Conservation (phyloP, 23 tunicate species). For the Clavelina lepadiformis region DNA sequence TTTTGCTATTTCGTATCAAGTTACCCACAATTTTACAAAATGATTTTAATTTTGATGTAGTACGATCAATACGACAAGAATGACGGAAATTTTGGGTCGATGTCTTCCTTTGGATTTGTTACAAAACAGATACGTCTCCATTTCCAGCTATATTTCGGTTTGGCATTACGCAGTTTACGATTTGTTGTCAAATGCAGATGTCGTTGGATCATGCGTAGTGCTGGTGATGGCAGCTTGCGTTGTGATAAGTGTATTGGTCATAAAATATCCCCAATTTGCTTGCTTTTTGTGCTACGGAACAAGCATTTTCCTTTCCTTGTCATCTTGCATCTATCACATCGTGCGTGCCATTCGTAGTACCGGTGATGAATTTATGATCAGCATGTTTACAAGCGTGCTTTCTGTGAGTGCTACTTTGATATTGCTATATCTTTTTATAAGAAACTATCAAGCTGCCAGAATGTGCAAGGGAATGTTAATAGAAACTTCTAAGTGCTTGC, state of each 20-base stretch:
- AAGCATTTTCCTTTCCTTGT: conserved; percentile 2
- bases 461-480: conserved; percentile 23
- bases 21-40: too few relatives aligned
- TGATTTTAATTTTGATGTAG: too few relatives aligned
- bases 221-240: conserved; percentile 15
- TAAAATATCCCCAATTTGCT: conserved; percentile 48
- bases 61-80: too few relatives aligned
- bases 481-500: conserved; percentile 37
- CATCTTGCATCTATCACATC: too few relatives aligned
- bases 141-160: conserved; percentile 17
- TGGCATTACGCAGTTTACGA: conserved; percentile 55
- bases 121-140: conserved; percentile 2
- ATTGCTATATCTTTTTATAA: too few relatives aligned
- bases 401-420: too few relatives aligned
- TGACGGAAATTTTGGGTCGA: conserved; percentile 36
- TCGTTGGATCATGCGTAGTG: not conserved
- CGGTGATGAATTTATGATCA: not conserved
- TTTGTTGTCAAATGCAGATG: conserved; percentile 4
- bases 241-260: conserved; percentile 3
- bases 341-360: not conserved
- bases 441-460: not conserved
- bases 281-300: conserved; percentile 5
- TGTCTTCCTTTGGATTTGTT: conserved; percentile 24
- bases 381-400: not conserved
- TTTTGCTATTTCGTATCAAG: too few relatives aligned